Conservation (phyloP, 2,888 invertebrate genomes). For the Drosophila histrio region DNA sequence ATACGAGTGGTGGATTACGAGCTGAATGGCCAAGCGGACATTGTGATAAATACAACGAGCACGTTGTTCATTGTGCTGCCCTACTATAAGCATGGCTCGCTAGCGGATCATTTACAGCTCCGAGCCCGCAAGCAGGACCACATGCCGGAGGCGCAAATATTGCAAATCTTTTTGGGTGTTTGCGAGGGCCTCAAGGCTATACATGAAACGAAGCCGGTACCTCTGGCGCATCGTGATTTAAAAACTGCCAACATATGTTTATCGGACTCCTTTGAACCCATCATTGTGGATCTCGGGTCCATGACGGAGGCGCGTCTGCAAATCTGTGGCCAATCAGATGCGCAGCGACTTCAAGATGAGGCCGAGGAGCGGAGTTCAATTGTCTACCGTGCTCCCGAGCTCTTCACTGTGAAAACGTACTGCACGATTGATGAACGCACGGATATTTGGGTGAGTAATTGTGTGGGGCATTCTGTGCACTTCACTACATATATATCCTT, state of each 20-base stretch:
- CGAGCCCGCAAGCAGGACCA: constrained; percentile 86
- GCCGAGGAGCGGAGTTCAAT: constrained; percentile 94
- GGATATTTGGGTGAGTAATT: constrained; percentile 89
- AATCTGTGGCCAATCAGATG: constrained; percentile 88
- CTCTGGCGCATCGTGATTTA: constrained; percentile 92
- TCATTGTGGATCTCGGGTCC: constrained; percentile 93
- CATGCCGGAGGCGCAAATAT: constrained; percentile 87
- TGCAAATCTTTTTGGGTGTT: constrained; percentile 89
- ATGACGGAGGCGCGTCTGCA: constrained; percentile 88
- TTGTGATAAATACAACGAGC: constrained; percentile 88
- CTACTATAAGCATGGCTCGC: constrained; percentile 91
- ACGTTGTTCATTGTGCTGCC: constrained; percentile 90
- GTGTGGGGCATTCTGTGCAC: fast-evolving
- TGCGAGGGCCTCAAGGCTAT: constrained; percentile 90
- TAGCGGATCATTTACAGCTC: constrained; percentile 88
- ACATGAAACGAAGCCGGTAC: constrained; percentile 89
- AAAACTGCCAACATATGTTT: constrained; percentile 94
- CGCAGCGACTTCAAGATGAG: constrained; percentile 89
- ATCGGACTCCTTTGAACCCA: constrained; percentile 88
- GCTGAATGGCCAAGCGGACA: constrained; percentile 87
- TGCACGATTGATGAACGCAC: constrained; percentile 92
- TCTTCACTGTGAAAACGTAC: constrained; percentile 93
- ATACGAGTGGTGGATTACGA: constrained; percentile 89
- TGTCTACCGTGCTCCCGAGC: constrained; percentile 94
- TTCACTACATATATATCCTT: neutral